These are phyloP conservation scores for Sebastes diaconus DNA, from an alignment of 2,797 vertebrate species.

Conservation along the genomic window DNA sequence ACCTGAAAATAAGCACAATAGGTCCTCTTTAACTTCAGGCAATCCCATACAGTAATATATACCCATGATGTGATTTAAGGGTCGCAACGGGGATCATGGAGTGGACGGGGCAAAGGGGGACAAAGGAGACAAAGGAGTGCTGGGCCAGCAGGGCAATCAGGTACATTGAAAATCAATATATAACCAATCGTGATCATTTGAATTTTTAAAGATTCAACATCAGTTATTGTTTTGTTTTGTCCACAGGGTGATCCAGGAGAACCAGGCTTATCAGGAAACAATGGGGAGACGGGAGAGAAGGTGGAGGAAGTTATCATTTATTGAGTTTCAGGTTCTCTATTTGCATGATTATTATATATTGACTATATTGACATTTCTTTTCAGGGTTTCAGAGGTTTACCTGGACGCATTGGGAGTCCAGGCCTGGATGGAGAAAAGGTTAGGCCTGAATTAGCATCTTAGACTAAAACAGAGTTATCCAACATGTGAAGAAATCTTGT, in stretches of 20 bases:
- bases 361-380: background rate
- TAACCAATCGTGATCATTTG: accelerated
- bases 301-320: constrained; percentile 60
- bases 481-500: background rate
- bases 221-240: background rate
- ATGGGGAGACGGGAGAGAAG: constrained; percentile 88
- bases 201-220: background rate
- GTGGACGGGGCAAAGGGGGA: constrained; percentile 85
- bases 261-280: constrained; percentile 80
- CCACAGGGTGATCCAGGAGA: constrained; percentile 85
- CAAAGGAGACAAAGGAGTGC: constrained; percentile 86
- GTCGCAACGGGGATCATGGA: constrained; percentile 84
- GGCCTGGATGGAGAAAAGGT: constrained; percentile 86
- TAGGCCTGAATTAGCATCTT: background rate
- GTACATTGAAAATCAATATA: constrained; percentile 59
- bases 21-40: background rate
- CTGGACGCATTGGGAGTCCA: constrained; percentile 78
- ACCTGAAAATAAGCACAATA: background rate
- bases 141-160: constrained; percentile 84
- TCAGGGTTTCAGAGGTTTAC: constrained; percentile 87
- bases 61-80: constrained; percentile 71
- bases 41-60: background rate
- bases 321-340: background rate
- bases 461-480: background rate
- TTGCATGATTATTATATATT: background rate